Evolutionary conservation across 2,113 vertebrate species (phyloP).

Genomic region (Chrysemys picta): DNA sequence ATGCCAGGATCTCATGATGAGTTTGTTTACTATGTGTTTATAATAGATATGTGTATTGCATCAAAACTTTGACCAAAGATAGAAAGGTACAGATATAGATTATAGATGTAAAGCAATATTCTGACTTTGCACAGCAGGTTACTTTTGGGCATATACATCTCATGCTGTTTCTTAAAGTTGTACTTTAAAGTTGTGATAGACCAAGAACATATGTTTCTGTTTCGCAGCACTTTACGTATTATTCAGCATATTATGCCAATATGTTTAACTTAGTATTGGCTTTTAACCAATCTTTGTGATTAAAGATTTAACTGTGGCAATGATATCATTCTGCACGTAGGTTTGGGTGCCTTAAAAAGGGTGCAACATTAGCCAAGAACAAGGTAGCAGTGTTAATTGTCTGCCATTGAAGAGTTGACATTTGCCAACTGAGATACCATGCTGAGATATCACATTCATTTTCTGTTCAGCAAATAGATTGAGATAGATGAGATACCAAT

Average conservation of each 20-base stretch:
- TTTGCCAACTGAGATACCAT: constrained; percentile 59
- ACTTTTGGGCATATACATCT: constrained; percentile 49
- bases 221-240: constrained; percentile 73
- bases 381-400: constrained; percentile 70
- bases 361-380: constrained; percentile 39
- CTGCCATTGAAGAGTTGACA: constrained; percentile 53
- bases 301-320: constrained; percentile 71
- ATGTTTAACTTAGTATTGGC: constrained; percentile 77
- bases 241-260: constrained; percentile 77
- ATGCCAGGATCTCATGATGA: background rate
- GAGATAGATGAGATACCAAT: too few species aligned
- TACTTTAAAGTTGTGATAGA: constrained; percentile 62
- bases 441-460: constrained; percentile 62
- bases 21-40: background rate
- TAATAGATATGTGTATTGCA: rapidly evolving
- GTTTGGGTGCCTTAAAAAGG: constrained; percentile 56
- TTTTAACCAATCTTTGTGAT: constrained; percentile 76
- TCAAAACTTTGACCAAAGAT: background rate
- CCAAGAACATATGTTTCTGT: constrained; percentile 77
- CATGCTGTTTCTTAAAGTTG: constrained; percentile 64
- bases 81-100: background rate
- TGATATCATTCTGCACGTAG: constrained; percentile 61
- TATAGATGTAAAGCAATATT: background rate
- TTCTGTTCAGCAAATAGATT: constrained; percentile 1
- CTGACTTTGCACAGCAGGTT: constrained; percentile 14